Evolutionary conservation across 2,888 invertebrate genomes (phyloP).

Genomic region (Perdita meconis): DNA sequence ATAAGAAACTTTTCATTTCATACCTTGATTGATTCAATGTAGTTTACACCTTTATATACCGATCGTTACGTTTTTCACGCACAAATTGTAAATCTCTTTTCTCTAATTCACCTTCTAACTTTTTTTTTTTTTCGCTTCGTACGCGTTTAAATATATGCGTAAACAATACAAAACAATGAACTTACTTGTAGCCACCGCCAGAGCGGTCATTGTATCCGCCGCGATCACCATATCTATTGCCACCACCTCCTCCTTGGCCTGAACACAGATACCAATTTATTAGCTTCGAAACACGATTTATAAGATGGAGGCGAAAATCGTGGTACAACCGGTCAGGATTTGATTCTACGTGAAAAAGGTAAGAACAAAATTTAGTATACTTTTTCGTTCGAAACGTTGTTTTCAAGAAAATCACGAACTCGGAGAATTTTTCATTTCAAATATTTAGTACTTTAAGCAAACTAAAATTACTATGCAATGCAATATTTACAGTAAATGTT

Average conservation of each 20-base stretch:
- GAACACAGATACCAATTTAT: not conserved
- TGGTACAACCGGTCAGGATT: too few species aligned
- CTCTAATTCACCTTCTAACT: conserved; percentile 32
- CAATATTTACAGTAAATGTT: too few species aligned
- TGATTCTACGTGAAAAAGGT: too few species aligned
- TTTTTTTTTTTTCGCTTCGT: conserved; percentile 55
- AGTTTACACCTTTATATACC: conserved; percentile 64
- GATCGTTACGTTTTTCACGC: conserved; percentile 48
- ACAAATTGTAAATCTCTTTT: conserved; percentile 47
- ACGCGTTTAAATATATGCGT: conserved; percentile 35
- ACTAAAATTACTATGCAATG: too few species aligned
- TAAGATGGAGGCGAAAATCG: too few species aligned
- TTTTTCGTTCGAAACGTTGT: too few species aligned
- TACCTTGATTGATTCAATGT: conserved; percentile 70
- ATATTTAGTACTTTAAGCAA: too few species aligned
- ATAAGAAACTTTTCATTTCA: conserved; percentile 72
- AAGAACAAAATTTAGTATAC: too few species aligned
- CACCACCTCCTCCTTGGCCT: conserved; percentile 85
- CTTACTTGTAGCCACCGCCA: conserved; percentile 84
- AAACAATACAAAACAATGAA: conserved; percentile 64
- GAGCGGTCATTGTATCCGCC: conserved; percentile 84
- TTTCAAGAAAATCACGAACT: too few species aligned
- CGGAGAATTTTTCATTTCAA: too few species aligned
- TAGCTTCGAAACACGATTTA: too few species aligned
- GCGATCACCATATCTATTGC: conserved; percentile 84